A percentile compares a stretch with the other conserved stretches of the same genome.
phyloP scores from a whole-genome alignment of 1,140 invertebrate species.

The Halesus radiatus region DNA sequence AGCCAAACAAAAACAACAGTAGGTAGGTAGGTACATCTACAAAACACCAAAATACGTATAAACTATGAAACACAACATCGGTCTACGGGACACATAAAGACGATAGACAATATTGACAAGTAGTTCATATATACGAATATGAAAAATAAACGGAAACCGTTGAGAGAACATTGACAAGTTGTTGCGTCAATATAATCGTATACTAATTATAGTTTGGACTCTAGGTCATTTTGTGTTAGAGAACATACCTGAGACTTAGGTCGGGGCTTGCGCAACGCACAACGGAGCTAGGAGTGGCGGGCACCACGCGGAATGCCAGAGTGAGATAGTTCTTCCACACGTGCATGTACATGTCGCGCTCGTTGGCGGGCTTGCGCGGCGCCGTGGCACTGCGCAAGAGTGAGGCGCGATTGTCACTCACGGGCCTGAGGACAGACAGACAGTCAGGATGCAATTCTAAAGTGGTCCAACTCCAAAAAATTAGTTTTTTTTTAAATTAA shows the following conservation, averaged over 20 bases:
- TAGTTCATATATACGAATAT: too few species aligned
- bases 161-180: not conserved
- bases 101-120: too few species aligned
- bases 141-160: not conserved
- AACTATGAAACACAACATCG: too few species aligned
- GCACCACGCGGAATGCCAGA: conserved; percentile 94
- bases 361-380: conserved; percentile 88
- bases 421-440: conserved; percentile 78
- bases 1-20: too few species aligned
- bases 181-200: too few species aligned
- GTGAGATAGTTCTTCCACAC: conserved; percentile 97
- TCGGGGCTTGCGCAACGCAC: conserved; percentile 93
- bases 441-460: too few species aligned
- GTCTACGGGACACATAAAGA: too few species aligned
- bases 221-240: not conserved
- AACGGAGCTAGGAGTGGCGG: conserved; percentile 85
- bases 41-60: too few species aligned
- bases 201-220: too few species aligned
- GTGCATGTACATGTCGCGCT: conserved; percentile 92
- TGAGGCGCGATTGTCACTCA: conserved; percentile 96
- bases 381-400: conserved; percentile 83
- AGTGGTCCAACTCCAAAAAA: too few species aligned
- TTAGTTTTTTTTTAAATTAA: too few species aligned
- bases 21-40: too few species aligned
- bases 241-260: conserved; percentile 84